Conservation (phyloP, 2,797 vertebrate genomes). For the Peromyscus melanophrys region DNA sequence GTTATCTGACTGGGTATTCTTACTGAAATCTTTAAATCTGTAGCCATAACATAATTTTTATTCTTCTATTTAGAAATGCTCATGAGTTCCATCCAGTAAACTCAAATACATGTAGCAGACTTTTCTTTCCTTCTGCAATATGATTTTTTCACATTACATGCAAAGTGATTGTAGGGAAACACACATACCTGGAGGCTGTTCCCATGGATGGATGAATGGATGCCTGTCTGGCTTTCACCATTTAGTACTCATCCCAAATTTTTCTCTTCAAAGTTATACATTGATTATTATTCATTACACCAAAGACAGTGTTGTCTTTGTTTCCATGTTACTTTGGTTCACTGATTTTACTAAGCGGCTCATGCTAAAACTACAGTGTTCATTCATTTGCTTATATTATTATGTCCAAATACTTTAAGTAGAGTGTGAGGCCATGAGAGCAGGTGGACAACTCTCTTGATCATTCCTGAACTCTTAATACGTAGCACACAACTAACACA, state of each 20-base stretch:
- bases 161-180: not conserved
- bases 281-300: not conserved
- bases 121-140: not conserved
- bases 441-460: not conserved
- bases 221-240: not conserved
- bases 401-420: not conserved
- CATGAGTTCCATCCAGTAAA: not conserved
- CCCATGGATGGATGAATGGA: not conserved
- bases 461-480: not conserved
- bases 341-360: conserved; percentile 3
- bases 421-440: not conserved
- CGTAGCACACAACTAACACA: not conserved
- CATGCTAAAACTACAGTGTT: not conserved
- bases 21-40: conserved; percentile 37
- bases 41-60: conserved; percentile 36
- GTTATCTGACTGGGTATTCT: conserved; percentile 8
- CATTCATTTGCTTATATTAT: not conserved
- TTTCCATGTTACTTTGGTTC: not conserved
- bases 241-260: not conserved
- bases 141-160: not conserved
- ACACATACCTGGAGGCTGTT: not conserved
- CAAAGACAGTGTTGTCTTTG: not conserved
- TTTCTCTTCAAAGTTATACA: not conserved
- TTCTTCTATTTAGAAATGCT: conserved; percentile 35
- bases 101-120: not conserved